Base-by-base conservation (phyloP, 1,140 invertebrate genomes). In the Microplitis demolitor region DNA sequence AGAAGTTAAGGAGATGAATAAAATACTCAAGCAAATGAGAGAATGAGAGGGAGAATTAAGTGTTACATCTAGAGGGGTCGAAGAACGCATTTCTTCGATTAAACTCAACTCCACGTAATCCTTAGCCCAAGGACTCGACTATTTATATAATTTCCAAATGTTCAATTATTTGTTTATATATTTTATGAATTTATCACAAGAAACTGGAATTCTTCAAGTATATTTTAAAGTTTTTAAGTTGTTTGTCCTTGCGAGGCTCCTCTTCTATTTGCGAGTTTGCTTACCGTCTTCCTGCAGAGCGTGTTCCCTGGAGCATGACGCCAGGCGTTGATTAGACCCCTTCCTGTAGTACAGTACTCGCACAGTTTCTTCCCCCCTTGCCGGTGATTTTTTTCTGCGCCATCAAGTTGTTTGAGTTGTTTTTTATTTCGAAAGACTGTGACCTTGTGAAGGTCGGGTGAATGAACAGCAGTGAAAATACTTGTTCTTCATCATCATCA, bases 401-500 rank as follows among this genome's bases (percentile, higher is more conserved):
- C 77, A 76, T 75, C 56, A 58, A 58, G 71, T 77, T 61, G 67
- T 64, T 71, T 70, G 58, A 53, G 54, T 75, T 73, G 72, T 73
- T 70, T 69, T 74, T 69, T 62, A 53, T 66, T 71, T 51, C 71
- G 63, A 39, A 69, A 73, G 69, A 58, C 72, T 76, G 78, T 87
- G 85, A 85, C 85, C 85, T 87, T 86, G 86, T 83, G 79, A 87
- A 86, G 85, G 84, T 83, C 84, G 83, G 85, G 86, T 87, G 84
- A 87, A 87, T 81, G 85, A 87, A 87, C 86, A 86, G 83, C 24
- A 13, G 63, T 50, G 24, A 67, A 67, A 67, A 67, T 67, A 37
- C 13, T 31, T 33, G 11, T 37, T 67, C 51, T 67, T 34, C 64
- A 13, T 58, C 50, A 34, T 4, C 45, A 45, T 64, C 24, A 39